Conservation (phyloP, 2,797 vertebrate genomes). For the Gobio occitaniae region DNA sequence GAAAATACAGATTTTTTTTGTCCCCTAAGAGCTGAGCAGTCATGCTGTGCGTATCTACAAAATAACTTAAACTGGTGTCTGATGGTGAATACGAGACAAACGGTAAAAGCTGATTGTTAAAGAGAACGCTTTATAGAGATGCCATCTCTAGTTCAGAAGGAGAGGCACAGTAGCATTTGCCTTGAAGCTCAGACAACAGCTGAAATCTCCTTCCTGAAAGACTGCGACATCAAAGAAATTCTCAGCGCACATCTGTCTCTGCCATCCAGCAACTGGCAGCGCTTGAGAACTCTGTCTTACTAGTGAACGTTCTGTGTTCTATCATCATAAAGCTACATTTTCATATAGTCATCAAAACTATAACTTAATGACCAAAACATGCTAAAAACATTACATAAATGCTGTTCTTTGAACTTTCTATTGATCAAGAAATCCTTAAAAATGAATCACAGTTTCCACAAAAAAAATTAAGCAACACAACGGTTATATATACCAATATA, state of each 20-base stretch:
- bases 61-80: slow-evolving; percentile 69
- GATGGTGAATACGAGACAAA: slow-evolving; percentile 71
- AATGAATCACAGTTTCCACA: neutral
- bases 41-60: slow-evolving; percentile 40
- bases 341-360: neutral
- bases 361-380: neutral
- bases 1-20: slow-evolving; percentile 9
- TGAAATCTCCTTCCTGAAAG: slow-evolving; percentile 74
- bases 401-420: neutral
- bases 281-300: slow-evolving; percentile 44
- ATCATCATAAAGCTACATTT: neutral
- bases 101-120: slow-evolving; percentile 73
- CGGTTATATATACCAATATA: too few relatives aligned
- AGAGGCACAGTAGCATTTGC: slow-evolving; percentile 68
- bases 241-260: slow-evolving; percentile 73
- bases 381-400: neutral
- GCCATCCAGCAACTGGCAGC: slow-evolving; percentile 51
- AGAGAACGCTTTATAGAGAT: slow-evolving; percentile 72
- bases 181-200: slow-evolving; percentile 77
- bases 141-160: slow-evolving; percentile 77
- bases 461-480: neutral
- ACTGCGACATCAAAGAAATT: slow-evolving; percentile 75
- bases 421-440: neutral
- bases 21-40: slow-evolving; percentile 24
- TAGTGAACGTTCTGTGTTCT: slow-evolving; percentile 13